Evolutionary conservation across 1,140 invertebrate genomes (phyloP), one percentile per base, ranked within the genome.

Genomic region (Megathymus violae): DNA sequence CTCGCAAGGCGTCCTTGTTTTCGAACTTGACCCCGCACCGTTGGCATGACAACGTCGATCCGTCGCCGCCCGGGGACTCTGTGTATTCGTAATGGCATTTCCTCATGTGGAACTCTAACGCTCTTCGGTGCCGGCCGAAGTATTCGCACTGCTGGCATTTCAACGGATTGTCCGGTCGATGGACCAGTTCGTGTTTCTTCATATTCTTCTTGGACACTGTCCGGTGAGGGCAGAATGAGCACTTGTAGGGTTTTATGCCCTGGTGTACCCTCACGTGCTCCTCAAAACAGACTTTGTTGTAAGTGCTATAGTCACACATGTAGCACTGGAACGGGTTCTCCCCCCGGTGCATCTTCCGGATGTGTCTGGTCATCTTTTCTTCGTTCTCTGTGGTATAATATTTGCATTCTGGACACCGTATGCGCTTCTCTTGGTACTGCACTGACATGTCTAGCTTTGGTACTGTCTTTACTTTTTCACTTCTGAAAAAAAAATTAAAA

Each of bases 261-360:
- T 84, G 71, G 16, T 88, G 87, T 22, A 84, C 82, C 5, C 77
- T 14, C 0, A 85, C 71, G 9, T 89, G 87, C 27, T 88, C 87
- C 31, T 85, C 80, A 13, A 84, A 89, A 15, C 74, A 10, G 0
- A 70, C 62, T 15, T 80, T 86, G 22, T 89, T 86, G 22, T 83
- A 79, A 0, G 87, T 85, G 1, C 78, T 80, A 16, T 88, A 89
- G 4, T 89, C 83, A 25, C 87, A 89, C 79, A 88, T 84, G 9
- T 60, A 80, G 10, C 87, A 89, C 31, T 84, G 78, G 19, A 80
- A 88, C 0, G 85, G 85, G 11, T 89, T 88, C 40, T 80, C 77
- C 0, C 83, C 85, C 9, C 74, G 44, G 36, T 89, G 87, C 0
- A 78, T 71, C 46, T 80, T 84, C 1, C 78, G 64, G 4, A 89